Conservation (phyloP, 1,140 invertebrate species). For the Cylas formicarius region DNA sequence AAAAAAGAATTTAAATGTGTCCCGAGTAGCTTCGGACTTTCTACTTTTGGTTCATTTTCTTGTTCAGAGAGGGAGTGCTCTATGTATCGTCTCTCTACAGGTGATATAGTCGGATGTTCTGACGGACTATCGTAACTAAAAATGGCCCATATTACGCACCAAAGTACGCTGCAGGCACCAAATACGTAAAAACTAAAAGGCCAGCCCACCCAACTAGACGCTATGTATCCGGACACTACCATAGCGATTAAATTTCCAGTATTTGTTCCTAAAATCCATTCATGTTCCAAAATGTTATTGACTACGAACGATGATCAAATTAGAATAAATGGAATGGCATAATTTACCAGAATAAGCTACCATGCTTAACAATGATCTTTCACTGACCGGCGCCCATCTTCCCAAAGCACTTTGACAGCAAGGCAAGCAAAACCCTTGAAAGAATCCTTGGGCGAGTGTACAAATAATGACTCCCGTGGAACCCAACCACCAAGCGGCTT, state of each 20-base stretch:
- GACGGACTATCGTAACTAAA: constrained; percentile 59
- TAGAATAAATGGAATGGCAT: background rate
- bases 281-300: too few species aligned
- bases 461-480: constrained; percentile 2
- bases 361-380: constrained; percentile 15
- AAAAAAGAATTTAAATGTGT: constrained; percentile 1
- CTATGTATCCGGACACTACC: constrained; percentile 57
- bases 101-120: constrained; percentile 49
- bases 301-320: background rate
- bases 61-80: constrained; percentile 46
- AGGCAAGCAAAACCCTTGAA: constrained; percentile 19
- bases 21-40: constrained; percentile 1
- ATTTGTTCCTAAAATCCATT: constrained; percentile 15
- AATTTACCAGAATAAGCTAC: constrained; percentile 16
- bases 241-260: constrained; percentile 60
- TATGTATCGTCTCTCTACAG: constrained; percentile 54
- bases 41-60: constrained; percentile 2
- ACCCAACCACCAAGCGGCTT: background rate
- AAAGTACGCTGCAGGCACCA: constrained; percentile 53
- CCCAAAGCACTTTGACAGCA: constrained; percentile 15
- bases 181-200: constrained; percentile 70
- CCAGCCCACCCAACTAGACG: constrained; percentile 60
- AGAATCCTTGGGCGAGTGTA: constrained; percentile 15
- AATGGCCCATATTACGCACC: constrained; percentile 54
- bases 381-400: constrained; percentile 12